A percentile compares a stretch with the other conserved stretches of the same genome.
These are phyloP conservation scores for Chironomus tentans DNA, from an alignment of 2,888 invertebrate genomes.

Conservation along the genomic window DNA sequence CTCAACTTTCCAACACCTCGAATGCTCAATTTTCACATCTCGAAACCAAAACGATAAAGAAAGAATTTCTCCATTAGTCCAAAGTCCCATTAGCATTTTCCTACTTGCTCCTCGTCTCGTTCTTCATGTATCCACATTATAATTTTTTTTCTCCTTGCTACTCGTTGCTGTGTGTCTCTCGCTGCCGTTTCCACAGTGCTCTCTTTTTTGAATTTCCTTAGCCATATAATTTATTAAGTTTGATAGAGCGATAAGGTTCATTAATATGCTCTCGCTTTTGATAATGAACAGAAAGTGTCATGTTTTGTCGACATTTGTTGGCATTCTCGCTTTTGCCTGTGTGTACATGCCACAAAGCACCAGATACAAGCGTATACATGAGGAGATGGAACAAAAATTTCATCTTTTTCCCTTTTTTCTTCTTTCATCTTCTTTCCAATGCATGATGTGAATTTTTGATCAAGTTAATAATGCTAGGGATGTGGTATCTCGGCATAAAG, in stretches of 20 bases:
- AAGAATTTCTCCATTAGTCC: too few relatives aligned
- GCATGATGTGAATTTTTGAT: neutral
- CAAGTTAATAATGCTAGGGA: neutral
- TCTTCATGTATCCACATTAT: neutral
- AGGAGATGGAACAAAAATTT: neutral
- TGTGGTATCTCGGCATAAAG: too few relatives aligned
- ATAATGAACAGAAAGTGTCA: slow-evolving; percentile 18
- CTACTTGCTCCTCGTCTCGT: neutral
- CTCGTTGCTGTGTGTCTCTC: too few relatives aligned
- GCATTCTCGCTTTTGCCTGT: neutral
- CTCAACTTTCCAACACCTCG: too few relatives aligned
- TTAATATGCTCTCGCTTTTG: slow-evolving; percentile 20
- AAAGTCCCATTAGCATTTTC: too few relatives aligned
- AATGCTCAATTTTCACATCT: too few relatives aligned
- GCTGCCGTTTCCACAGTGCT: neutral
- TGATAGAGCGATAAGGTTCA: slow-evolving; percentile 21
- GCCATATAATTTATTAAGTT: slow-evolving; percentile 19
- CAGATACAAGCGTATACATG: neutral
- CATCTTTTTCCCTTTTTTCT: neutral
- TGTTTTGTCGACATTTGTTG: neutral
- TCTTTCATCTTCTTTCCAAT: neutral
- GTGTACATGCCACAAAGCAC: neutral
- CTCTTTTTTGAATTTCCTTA: neutral
- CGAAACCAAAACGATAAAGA: too few relatives aligned
- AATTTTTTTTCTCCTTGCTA: neutral